These are phyloP conservation scores for Patella pellucida DNA, from an alignment of 2,888 invertebrate genomes.

Conservation along the genomic window DNA sequence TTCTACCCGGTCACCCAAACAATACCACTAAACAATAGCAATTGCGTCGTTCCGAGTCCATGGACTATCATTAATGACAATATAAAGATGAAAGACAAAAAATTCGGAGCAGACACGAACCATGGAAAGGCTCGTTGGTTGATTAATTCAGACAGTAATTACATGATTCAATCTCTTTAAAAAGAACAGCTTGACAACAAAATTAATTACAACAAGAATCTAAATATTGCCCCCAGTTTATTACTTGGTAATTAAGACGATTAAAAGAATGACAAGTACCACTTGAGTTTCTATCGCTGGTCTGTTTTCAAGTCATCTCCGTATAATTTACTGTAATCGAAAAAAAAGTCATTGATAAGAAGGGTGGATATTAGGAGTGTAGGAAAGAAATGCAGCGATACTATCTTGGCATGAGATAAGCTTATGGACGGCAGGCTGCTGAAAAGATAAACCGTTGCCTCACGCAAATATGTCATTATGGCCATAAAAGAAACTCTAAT, in stretches of 20 bases:
- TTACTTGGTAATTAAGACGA: conserved; percentile 9
- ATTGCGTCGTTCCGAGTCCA: background rate
- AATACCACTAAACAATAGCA: background rate
- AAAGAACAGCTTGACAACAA: conserved; percentile 9
- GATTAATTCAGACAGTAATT: conserved; percentile 7
- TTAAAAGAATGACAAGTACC: conserved; percentile 7
- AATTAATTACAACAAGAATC: conserved; percentile 9
- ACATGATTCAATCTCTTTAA: conserved; percentile 6
- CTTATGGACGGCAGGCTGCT: background rate
- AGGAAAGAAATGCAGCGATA: conserved; percentile 3
- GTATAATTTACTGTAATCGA: conserved; percentile 6
- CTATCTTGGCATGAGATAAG: conserved; percentile 12
- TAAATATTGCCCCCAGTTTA: conserved; percentile 9
- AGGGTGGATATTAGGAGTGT: background rate
- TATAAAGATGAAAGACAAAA: background rate
- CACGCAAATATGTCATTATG: conserved; percentile 9
- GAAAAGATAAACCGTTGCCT: conserved; percentile 7
- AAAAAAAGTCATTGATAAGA: conserved; percentile 4
- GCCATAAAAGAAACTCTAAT: conserved; percentile 10
- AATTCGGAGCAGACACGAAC: background rate
- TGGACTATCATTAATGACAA: background rate
- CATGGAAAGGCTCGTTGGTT: background rate
- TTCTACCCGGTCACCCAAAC: no score
- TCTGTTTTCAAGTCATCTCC: background rate
- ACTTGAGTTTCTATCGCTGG: background rate